These are phyloP conservation scores for Hyposoter didymator DNA, from an alignment of 2,888 invertebrate genomes.

Conservation along the genomic window DNA sequence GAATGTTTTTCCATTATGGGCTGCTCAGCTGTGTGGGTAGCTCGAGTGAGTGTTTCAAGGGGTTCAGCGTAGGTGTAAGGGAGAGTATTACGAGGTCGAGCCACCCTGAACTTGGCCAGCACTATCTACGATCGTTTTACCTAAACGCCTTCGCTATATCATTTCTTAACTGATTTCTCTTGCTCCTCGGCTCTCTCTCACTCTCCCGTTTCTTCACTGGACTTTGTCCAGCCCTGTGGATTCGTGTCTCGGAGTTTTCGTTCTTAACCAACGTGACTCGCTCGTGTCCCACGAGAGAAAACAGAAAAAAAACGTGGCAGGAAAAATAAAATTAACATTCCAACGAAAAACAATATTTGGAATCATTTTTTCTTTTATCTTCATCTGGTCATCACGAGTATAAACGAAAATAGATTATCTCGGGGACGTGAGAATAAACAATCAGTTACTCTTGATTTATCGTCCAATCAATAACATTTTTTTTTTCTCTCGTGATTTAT, in stretches of 20 bases:
- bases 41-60: constrained; percentile 32
- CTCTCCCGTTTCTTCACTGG: neutral
- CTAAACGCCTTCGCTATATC: constrained; percentile 79
- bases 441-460: neutral
- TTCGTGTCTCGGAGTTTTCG: constrained; percentile 69
- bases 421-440: neutral
- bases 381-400: neutral
- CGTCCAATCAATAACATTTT: neutral
- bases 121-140: constrained; percentile 80
- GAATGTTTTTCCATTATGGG: constrained; percentile 8
- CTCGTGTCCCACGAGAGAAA: neutral
- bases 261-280: constrained; percentile 27
- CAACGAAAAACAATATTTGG: neutral
- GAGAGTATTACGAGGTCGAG: constrained; percentile 63
- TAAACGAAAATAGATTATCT: neutral
- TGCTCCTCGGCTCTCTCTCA: constrained; percentile 56
- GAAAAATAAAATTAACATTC: neutral
- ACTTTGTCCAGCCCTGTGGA: constrained; percentile 31
- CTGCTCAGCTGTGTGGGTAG: neutral
- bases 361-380: neutral
- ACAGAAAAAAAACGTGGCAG: neutral
- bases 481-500: neutral
- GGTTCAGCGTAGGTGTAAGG: constrained; percentile 1
- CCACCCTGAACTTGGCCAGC: constrained; percentile 69
- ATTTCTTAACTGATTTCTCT: constrained; percentile 79